These are phyloP conservation scores for Erythrocercus mccallii DNA, from an alignment of 2,113 vertebrate species.

Conservation along the genomic window DNA sequence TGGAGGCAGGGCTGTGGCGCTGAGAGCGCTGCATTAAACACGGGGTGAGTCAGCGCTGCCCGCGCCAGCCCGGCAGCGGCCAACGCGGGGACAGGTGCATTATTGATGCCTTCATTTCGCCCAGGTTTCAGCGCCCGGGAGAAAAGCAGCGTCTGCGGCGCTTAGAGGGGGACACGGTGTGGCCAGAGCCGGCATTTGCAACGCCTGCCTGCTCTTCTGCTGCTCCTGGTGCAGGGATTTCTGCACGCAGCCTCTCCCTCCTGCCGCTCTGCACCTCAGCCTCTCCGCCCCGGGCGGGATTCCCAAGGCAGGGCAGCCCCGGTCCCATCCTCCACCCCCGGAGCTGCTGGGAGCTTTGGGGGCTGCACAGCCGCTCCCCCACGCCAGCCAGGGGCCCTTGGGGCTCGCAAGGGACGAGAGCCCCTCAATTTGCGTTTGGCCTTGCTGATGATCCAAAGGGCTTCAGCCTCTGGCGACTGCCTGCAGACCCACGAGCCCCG, in stretches of 20 bases:
- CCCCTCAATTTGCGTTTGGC: not conserved
- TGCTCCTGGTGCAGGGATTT: accelerated
- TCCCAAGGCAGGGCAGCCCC: not conserved
- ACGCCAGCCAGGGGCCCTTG: accelerated
- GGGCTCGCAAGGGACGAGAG: not conserved
- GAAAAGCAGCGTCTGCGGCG: not conserved
- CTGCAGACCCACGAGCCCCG: accelerated
- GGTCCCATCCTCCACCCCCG: not conserved
- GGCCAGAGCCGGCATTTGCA: constrained; percentile 12
- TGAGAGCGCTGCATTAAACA: not conserved
- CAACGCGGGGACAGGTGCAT: not conserved
- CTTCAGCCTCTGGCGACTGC: accelerated
- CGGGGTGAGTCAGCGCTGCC: not conserved
- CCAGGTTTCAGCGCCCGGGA: not conserved
- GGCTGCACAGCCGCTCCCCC: not conserved
- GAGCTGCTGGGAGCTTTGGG: not conserved
- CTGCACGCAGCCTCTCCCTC: not conserved
- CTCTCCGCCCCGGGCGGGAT: accelerated
- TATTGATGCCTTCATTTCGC: not conserved
- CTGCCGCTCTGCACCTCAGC: not conserved
- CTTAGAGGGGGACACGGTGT: constrained; percentile 31
- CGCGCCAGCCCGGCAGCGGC: not conserved
- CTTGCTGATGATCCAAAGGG: not conserved
- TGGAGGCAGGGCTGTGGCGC: not conserved
- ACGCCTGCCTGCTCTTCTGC: not conserved